Base-by-base conservation (phyloP, 2,797 vertebrate species). In the Coracias cyanogaster region DNA sequence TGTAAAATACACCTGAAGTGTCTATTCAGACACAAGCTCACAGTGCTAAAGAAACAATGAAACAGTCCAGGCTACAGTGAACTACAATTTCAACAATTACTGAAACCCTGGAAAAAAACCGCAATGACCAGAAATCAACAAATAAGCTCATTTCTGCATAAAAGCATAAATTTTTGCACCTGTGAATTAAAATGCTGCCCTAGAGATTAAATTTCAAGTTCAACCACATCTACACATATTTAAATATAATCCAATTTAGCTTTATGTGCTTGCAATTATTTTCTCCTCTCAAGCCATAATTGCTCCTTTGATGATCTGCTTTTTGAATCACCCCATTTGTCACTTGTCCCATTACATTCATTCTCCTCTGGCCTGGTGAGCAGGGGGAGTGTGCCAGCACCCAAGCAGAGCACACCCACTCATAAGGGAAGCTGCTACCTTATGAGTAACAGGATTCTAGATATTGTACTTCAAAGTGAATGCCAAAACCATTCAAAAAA, bases 221-320 rank as follows among this genome's bases (percentile, higher is more conserved):
- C 65, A 45, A 37, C 93, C 72, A 91, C 95, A 94, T 95, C 93
- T 74, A 74, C 85, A 41, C 80, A 60, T 25, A 62, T 74, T 95
- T 89, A 95, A 93, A 86, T 80, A 67, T 51, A 90, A 90, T 86
- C 48, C 48, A 76, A 29, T 94, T 89, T 95, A 86, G 65, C 17
- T 73, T 93, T 87, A 79, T 31, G 11, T 72, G 58, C 35, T 86
- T 16, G 3, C 24, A 79, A 74, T 95, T 94, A 90, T 62, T 95
- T 91, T 83, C 46, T 87, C 62, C 54, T 90, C 71, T 90, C 35
- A 49, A 92, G 78, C 55, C 70, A 11, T 72, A 78, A 71, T n/a
- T 90, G 31, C 49, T 80, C 78, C 9, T 83, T 79, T 46, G 62
- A 78, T 72, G 65, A 9, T 39, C 71, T 78, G n/a, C 26, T 90